Base-by-base conservation (phyloP, 1,140 invertebrate genomes). In the Tyrophagus putrescentiae region DNA sequence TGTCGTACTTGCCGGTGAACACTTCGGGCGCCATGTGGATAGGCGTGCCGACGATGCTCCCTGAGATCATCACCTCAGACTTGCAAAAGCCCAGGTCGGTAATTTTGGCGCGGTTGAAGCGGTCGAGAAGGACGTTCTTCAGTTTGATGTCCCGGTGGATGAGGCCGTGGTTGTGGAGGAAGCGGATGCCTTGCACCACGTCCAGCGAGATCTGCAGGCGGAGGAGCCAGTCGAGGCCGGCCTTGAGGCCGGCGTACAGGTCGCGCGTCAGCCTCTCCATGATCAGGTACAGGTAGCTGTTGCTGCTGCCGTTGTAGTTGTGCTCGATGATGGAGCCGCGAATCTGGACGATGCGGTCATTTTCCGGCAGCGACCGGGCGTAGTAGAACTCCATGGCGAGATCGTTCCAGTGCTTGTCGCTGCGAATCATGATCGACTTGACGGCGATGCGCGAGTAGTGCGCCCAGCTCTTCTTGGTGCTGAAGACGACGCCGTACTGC, bases 11-110 rank as follows among this genome's bases (percentile, higher is more conserved):
- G 0, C 84, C 83, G 36, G 79, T 81, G 42, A 90, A 77, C 23
- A 93, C 75, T 74, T 93, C 87, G 0, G 88, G 88, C 31, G 87
- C 86, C 88, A 93, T 92, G 68, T 92, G 87, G 61, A 91, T 85
- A 0, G 87, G 88, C 6, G 87, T 91, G 18, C 87, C 87, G 9
- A 87, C 84, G 57, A 87, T 79, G 64, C 82, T 85, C 3, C 76
- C 87, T 4, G 84, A 88, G 79, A 92, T 87, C 80, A 92, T 88
- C 0, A 87, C 85, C 72, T 85, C 86, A 0, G 87, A 85, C 66
- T 90, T 87, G 68, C 87, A 92, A 73, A 93, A 93, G 1, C 87
- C 88, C 5, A 92, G 78, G 74, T 92, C 88, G 0, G 87, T 88
- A 27, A 92, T 74, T 70, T 88, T 86, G 0, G 84, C 88, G 32